A percentile compares a stretch with the other conserved stretches of the same genome.
These are phyloP conservation scores for Chlorospingus semifuscus DNA, from an alignment of 2,797 vertebrate genomes.

Conservation along the genomic window DNA sequence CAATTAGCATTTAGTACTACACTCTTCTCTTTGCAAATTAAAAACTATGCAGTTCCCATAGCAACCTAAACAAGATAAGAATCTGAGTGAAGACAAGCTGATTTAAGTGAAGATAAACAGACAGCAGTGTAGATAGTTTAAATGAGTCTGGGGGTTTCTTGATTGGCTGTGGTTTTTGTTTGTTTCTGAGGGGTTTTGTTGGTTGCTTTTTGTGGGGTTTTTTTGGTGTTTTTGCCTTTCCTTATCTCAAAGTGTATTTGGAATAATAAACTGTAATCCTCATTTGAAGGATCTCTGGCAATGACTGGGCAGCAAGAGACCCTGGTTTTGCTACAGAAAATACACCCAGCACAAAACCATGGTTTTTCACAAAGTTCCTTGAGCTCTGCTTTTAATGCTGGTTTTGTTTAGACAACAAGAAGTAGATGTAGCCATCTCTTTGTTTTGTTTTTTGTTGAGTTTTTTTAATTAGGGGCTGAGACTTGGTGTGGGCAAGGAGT, in stretches of 20 bases:
- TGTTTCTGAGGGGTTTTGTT: background rate
- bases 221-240: background rate
- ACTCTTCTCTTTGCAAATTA: background rate
- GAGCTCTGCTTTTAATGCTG: background rate
- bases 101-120: background rate
- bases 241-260: background rate
- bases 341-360: rapidly evolving
- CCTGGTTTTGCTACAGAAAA: background rate
- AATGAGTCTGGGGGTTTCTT: background rate
- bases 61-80: slow-evolving; percentile 11
- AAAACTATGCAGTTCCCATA: background rate
- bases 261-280: background rate
- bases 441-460: background rate
- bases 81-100: background rate
- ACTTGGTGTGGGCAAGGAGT: background rate
- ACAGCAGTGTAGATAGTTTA: background rate
- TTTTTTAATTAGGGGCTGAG: background rate
- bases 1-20: background rate
- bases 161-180: background rate
- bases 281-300: background rate
- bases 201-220: rapidly evolving
- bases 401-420: background rate
- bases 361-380: background rate
- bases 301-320: background rate
- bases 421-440: background rate